Base-by-base conservation (phyloP, 64 coral and sea anemone genomes). In the Montipora foliosa region DNA sequence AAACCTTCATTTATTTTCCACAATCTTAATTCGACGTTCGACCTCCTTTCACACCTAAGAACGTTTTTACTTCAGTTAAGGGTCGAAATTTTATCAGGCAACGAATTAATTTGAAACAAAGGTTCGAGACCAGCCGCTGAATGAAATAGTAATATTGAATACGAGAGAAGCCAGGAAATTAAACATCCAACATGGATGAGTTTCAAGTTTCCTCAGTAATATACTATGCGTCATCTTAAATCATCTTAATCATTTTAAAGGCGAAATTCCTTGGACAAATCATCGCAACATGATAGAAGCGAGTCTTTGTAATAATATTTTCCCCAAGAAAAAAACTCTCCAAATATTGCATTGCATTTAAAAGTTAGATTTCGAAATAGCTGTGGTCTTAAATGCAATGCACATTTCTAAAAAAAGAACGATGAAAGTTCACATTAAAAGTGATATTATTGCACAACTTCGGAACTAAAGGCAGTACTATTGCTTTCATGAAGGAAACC, bases 111-210 rank as follows among this genome's bases (percentile, higher is more conserved):
- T 24, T 24, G 37, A 1, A 20, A 37, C 3, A 46, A 13, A 14
- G 8, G 9, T 76, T 76, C 22, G 25, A 12, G 37, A 13, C 4
- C 17, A 21, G 8, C n/a, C 22, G 3, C 3, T 76, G 74, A 76
- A 45, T 76, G 74, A 76, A 76, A 46, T 46, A 76, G 74, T 76
- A 76, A 76, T 76, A 76, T 76, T 76, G 68, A 71, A 24, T 2
- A 15, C 14, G 14, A 21, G 2, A 17, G 17, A 6, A 22, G 68
- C 5, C 17, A 7, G 68, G 68, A 71, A 71, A 67, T 67, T 67
- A 67, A 67, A 14, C 15, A 67, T 4, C 11, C 7, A 17, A 67
- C 16, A 67, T 67, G 4, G 62, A 67, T 15, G 11, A 16, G 11
- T 67, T 67, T 67, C 62, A 67, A 13, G 4, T 4, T 12, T 13